A percentile compares a stretch with the other conserved stretches of the same genome.
Evolutionary conservation across 53 echinoderm and acorn worm genomes (phyloP).

Genomic region (Holothuria scabra): DNA sequence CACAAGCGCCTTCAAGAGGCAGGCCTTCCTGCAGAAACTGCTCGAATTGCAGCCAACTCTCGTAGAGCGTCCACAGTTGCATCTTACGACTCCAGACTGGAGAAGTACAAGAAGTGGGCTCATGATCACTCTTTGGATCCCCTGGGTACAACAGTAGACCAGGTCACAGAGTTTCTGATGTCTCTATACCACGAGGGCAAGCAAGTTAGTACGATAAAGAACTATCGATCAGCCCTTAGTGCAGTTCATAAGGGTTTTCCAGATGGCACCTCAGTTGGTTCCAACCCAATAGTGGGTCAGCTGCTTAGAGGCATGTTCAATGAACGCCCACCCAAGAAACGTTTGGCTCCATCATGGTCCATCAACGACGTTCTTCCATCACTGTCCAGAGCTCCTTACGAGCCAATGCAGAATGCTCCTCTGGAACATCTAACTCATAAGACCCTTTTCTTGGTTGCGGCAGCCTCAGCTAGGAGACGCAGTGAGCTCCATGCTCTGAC

Average conservation of each 20-base stretch:
- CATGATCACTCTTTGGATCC: too few species aligned
- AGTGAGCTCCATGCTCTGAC: too few species aligned
- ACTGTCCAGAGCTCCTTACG: neutral
- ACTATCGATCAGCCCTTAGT: neutral
- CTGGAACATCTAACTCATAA: neutral
- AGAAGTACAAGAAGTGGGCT: slow-evolving; percentile 2
- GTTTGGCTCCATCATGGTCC: neutral
- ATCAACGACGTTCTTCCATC: neutral
- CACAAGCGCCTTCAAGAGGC: neutral
- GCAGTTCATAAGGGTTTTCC: neutral
- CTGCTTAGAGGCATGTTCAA: neutral
- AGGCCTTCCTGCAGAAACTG: slow-evolving; percentile 25
- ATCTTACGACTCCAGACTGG: slow-evolving; percentile 3
- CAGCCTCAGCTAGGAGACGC: too few species aligned
- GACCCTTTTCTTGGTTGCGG: neutral
- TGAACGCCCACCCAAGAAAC: neutral
- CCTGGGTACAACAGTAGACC: too few species aligned
- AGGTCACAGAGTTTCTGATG: too few species aligned
- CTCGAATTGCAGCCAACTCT: slow-evolving; percentile 4
- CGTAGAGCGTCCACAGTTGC: slow-evolving; percentile 2
- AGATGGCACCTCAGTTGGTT: neutral
- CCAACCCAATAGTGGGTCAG: neutral
- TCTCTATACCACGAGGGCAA: neutral
- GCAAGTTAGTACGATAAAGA: too few species aligned
- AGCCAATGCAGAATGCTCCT: neutral